Percentiles rank a stretch among this genome's conserved stretches.
Conservation (phyloP, 2,888 invertebrate genomes). For the Monoplex corrugatus region DNA sequence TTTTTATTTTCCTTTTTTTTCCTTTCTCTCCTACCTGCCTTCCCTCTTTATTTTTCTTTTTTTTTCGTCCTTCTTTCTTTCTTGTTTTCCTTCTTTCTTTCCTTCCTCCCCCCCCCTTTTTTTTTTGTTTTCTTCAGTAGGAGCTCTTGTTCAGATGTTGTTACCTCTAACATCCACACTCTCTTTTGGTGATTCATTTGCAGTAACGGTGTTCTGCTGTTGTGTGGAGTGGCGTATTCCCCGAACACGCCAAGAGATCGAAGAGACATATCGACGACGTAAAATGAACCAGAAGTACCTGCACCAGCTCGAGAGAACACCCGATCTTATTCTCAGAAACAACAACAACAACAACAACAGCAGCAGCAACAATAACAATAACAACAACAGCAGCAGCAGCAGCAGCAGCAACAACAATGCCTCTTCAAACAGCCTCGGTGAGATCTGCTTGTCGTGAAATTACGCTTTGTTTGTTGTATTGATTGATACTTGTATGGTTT, state of each 20-base stretch:
- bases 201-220: conserved; percentile 93
- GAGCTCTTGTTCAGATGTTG: too few relatives aligned
- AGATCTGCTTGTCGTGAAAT: not conserved
- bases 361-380: not conserved
- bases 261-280: conserved; percentile 91
- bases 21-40: not conserved
- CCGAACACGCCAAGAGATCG: conserved; percentile 96
- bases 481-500: not conserved
- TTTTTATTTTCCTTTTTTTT: not conserved
- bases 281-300: conserved; percentile 58
- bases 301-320: conserved; percentile 54
- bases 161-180: not conserved
- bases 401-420: not conserved
- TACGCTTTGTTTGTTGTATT: not conserved
- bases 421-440: not conserved
- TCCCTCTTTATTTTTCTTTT: not conserved
- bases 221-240: conserved; percentile 95
- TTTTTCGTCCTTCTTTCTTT: not conserved
- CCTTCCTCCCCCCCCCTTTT: not conserved
- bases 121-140: too few relatives aligned
- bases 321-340: conserved; percentile 45
- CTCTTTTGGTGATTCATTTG: conserved; percentile 63
- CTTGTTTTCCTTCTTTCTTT: not conserved
- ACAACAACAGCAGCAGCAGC: not conserved
- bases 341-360: conserved; percentile 12